Evolutionary conservation across 2,113 vertebrate species (phyloP).

Genomic region (Boulengeromyrus knoepffleri): DNA sequence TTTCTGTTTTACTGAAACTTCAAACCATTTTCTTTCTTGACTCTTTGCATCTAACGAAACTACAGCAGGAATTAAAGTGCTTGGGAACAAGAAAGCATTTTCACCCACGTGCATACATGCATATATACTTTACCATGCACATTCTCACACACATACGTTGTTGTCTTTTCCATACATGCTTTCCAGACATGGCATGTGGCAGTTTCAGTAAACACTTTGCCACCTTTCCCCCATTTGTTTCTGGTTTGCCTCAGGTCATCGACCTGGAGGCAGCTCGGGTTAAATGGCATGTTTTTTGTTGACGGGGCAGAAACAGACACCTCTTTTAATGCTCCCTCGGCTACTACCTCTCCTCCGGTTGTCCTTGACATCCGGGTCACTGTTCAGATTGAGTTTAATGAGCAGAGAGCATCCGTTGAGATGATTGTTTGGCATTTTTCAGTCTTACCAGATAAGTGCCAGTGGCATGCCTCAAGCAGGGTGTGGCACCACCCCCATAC

Average conservation of each 20-base stretch:
- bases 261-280: background rate
- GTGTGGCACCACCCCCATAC: background rate
- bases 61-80: background rate
- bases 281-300: background rate
- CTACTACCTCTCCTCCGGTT: background rate
- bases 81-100: background rate
- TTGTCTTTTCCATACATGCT: background rate
- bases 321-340: background rate
- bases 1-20: background rate
- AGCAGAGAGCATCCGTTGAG: background rate
- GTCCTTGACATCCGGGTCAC: background rate
- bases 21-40: background rate
- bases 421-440: background rate
- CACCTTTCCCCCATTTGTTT: background rate
- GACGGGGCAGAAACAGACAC: conserved; percentile 1
- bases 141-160: background rate
- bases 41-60: background rate
- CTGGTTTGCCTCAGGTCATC: background rate
- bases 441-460: background rate
- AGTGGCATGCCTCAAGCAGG: background rate
- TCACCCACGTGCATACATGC: background rate
- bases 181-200: background rate
- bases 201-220: background rate
- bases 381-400: background rate
- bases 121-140: background rate